Conservation (phyloP, 2,888 invertebrate genomes). For the Leptinotarsa rubiginosa region DNA sequence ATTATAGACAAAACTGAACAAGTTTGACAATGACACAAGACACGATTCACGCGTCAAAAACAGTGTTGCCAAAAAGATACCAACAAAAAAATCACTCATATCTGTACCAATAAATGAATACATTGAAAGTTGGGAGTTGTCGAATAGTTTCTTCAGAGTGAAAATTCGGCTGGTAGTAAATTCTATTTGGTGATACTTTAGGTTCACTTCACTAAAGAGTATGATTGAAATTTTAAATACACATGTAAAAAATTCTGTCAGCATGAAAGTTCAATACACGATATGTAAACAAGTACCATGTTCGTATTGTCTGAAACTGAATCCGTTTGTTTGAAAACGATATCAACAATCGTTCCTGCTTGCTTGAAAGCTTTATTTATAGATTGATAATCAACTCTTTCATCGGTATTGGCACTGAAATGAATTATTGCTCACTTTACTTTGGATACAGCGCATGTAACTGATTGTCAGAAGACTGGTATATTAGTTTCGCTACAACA, state of each 20-base stretch:
- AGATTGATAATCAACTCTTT: neutral
- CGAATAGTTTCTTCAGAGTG: too few relatives aligned
- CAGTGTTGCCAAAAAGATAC: too few relatives aligned
- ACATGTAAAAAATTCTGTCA: neutral
- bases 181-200: neutral
- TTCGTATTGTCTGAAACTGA: neutral
- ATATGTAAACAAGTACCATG: conserved; percentile 2
- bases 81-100: too few relatives aligned
- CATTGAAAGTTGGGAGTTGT: too few relatives aligned
- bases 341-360: neutral
- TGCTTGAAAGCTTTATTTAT: neutral
- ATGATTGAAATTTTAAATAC: neutral
- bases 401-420: conserved; percentile 1
- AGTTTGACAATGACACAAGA: too few relatives aligned
- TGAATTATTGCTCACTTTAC: neutral
- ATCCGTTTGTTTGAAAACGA: conserved; percentile 5
- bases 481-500: too few relatives aligned
- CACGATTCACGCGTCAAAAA: too few relatives aligned
- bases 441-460: too few relatives aligned
- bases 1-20: too few relatives aligned
- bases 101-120: too few relatives aligned
- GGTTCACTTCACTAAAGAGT: neutral
- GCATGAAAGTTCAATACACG: conserved; percentile 1
- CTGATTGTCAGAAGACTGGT: too few relatives aligned
- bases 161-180: too few relatives aligned